Evolutionary conservation across 1,140 invertebrate species (phyloP), one percentile per base, ranked within the genome.

Genomic region (Portunus trituberculatus): DNA sequence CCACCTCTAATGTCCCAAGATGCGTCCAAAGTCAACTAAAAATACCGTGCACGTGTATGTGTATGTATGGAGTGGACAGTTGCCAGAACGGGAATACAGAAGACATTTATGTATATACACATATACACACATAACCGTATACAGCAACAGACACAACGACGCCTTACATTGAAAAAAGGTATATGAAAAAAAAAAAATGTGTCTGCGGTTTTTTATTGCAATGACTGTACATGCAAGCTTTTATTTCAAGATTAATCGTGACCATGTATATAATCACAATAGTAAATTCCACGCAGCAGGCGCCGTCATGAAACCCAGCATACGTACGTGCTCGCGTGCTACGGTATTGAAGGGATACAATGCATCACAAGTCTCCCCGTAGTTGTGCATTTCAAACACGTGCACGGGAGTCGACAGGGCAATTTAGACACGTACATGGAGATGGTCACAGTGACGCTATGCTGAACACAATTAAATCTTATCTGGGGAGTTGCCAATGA

Each of bases 1-100:
- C 67, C 67, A 76, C 67, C 67, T 76, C 67, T 76, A 76, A 76
- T 76, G 67, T 76, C 67, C 67, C 67, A 76, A 76, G 67, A 76
- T 76, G 67, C 67, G 67, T 20, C 67, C 67, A 76, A 76, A 76
- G 67, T 76, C 67, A 76, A 76, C 67, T 76, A 76, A 76, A 76
- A 76, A 76, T 76, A 76, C 67, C 67, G 67, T n/a, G 25, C 67
- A 20, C 67, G 67, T 76, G 67, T 76, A 76, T 76, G 67, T 76
- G 67, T 76, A 76, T 76, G 67, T 76, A 76, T 76, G 67, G 67
- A 25, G 67, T n/a, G 67, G 67, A 76, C 6, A 20, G 16, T 76
- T 76, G 67, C 67, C 67, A n/a, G 67, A n/a, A 76, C 67, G 25
- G 6, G 67, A 76, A n/a, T 76, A 76, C 67, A 76, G 25, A 12